phyloP scores from a whole-genome alignment of 2,797 vertebrate species.

The Tachyglossus aculeatus region DNA sequence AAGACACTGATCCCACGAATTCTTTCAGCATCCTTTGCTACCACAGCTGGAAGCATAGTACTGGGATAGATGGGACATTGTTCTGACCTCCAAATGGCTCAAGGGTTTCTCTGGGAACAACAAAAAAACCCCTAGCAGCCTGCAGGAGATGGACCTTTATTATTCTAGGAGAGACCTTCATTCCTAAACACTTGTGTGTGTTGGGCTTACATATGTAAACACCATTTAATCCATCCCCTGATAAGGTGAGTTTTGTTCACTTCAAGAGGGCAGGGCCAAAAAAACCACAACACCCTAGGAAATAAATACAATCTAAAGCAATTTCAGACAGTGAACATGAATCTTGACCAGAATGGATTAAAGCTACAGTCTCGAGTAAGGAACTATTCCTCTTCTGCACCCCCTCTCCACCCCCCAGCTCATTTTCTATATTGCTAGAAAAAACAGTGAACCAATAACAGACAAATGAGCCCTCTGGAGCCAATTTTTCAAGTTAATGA shows the following conservation, averaged over 20 bases:
- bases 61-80: too few relatives aligned
- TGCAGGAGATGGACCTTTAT: not conserved
- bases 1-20: too few relatives aligned
- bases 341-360: conserved; percentile 15
- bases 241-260: accelerated
- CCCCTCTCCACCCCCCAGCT: conserved; percentile 17
- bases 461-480: conserved; percentile 50
- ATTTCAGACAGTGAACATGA: not conserved
- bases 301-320: conserved; percentile 7
- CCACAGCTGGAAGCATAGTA: too few relatives aligned
- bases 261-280: not conserved
- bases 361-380: not conserved
- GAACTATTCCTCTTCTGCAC: too few relatives aligned
- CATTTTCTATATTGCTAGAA: conserved; percentile 18
- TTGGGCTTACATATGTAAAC: accelerated
- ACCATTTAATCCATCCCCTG: accelerated
- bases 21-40: too few relatives aligned
- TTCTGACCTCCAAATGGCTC: too few relatives aligned
- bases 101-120: too few relatives aligned
- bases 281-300: too few relatives aligned
- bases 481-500: conserved; percentile 43
- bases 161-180: accelerated
- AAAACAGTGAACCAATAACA: conserved; percentile 23
- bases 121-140: not conserved
- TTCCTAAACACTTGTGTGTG: accelerated